These are phyloP conservation scores for Diglossa brunneiventris DNA, from an alignment of 2,113 vertebrate species.

Conservation along the genomic window DNA sequence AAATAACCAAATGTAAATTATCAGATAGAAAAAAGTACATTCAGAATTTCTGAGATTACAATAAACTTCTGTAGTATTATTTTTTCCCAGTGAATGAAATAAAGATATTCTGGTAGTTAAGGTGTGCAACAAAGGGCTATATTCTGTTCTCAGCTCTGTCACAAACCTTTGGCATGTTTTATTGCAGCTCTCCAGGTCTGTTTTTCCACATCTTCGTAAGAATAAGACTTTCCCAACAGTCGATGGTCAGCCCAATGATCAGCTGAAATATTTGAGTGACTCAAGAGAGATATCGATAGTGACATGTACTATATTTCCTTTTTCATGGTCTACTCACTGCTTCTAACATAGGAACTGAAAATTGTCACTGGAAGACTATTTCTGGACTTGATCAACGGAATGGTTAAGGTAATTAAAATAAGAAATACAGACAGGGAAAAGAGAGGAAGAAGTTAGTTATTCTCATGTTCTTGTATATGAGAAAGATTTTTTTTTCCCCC, in stretches of 20 bases:
- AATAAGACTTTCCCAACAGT: neutral
- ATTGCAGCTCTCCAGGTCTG: neutral
- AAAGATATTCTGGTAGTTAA: neutral
- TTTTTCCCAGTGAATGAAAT: neutral
- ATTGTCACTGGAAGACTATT: neutral
- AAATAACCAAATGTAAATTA: neutral
- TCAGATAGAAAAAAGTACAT: neutral
- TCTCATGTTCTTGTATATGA: neutral
- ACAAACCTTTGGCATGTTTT: neutral
- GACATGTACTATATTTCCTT: neutral
- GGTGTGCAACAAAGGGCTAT: neutral
- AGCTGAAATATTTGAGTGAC: neutral
- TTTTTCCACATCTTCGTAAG: neutral
- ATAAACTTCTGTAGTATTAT: neutral
- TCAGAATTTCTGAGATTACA: neutral
- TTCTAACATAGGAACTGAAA: neutral
- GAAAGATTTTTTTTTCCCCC: neutral
- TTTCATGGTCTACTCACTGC: neutral
- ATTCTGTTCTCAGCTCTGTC: neutral
- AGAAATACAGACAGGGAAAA: neutral
- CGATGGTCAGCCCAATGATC: neutral
- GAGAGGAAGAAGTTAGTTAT: neutral
- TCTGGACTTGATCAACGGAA: neutral
- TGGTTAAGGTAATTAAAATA: constrained; percentile 17
- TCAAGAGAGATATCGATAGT: neutral